Evolutionary conservation across 2,888 invertebrate species (phyloP), one percentile per base, ranked within the genome.

Genomic region (Antheraea yamamai): DNA sequence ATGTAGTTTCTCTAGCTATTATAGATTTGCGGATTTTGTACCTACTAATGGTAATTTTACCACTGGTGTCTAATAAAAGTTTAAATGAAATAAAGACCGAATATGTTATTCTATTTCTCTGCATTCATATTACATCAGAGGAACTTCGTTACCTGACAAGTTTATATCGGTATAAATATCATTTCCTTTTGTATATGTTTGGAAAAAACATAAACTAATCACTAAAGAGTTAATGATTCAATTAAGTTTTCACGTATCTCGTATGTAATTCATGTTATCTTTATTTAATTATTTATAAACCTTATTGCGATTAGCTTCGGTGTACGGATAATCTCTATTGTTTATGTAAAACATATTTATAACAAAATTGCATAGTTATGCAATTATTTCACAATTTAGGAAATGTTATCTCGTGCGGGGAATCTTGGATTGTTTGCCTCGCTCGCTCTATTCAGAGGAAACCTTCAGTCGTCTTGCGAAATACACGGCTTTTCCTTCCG

Each of bases 401-500:
- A 70, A 70, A 70, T 70, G n/a, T 70, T 70, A 70, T 70, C 70
- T 39, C 70, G 39, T 70, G 39, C 70, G 35, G 70, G 70, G n/a
- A n/a, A 70, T 70, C 70, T 70, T 10, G 39, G 39, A 23, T 20
- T 39, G 70, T 39, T 70, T 39, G 39, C 70, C n/a, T 70, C 70
- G 70, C 39, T 70, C 70, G 70, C 39, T 39, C 39, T 70, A n/a
- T 70, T 35, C 70, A 39, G 70, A 39, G 35, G 30, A 35, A 35
- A 39, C 70, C 70, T 70, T 70, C 68, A 20, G 35, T n/a, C 20
- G 39, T 70, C 35, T 90, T 89, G 89, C 87, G 86, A 91, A 88
- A 88, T 85, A 72, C 73, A 78, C 78, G 80, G 80, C 83, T 92
- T 91, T 92, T 92, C 92, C 92, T 92, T 90, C 90, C 91, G 86